Conservation (phyloP, 2,888 invertebrate species). For the Eristalis arbustorum region DNA sequence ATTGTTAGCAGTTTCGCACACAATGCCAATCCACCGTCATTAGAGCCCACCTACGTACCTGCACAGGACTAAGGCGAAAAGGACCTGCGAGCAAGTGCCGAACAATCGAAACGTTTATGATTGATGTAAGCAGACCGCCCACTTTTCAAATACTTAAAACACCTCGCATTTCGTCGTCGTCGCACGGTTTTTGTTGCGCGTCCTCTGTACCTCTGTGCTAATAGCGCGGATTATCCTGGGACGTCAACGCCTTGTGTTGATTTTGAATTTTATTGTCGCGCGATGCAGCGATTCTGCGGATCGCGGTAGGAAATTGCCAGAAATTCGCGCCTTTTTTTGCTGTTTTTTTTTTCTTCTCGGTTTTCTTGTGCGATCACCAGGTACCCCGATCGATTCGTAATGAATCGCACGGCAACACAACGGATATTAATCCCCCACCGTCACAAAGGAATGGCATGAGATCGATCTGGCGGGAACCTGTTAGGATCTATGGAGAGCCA, state of each 20-base stretch:
- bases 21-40: background rate
- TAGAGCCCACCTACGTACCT: background rate
- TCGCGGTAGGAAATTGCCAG: conserved; percentile 16
- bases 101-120: conserved; percentile 56
- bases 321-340: background rate
- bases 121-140: conserved; percentile 68
- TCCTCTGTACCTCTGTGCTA: conserved; percentile 9
- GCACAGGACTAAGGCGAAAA: background rate
- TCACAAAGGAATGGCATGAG: background rate
- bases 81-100: conserved; percentile 3
- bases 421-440: conserved; percentile 35
- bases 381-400: background rate
- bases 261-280: conserved; percentile 58
- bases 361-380: background rate
- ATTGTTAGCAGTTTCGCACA: background rate
- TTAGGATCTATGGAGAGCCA: conserved; percentile 58
- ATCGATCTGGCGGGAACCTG: conserved; percentile 49
- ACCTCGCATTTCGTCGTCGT: background rate
- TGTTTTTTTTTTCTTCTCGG: no score
- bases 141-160: conserved; percentile 56
- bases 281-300: background rate
- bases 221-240: conserved; percentile 61
- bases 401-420: background rate
- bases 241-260: conserved; percentile 68
- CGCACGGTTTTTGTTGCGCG: background rate